Base-by-base conservation (phyloP, 2,113 vertebrate species). In the Budorcas taxicolor region DNA sequence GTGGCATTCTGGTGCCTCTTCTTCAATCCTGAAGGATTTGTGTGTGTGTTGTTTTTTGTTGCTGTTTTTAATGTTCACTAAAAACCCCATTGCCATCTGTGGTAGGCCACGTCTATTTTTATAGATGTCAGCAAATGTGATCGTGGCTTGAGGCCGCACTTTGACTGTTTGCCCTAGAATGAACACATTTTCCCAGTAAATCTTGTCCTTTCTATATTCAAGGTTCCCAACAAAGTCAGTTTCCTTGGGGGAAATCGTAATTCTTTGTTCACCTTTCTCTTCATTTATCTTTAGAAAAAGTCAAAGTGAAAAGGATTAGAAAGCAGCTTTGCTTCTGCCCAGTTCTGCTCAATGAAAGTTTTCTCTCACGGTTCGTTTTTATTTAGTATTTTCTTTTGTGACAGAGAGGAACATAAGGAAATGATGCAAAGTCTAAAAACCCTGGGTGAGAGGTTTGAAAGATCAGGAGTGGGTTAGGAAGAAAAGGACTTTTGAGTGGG, bases 131-230 rank as follows among this genome's bases (percentile, higher is more conserved):
- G 50, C 62, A 80, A 88, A 62, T 36, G 45, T 10, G 25, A 67
- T 36, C 9, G 9, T 50, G 40, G 33, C 11, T 43, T 45, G 31
- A 97, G 62, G 64, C 43, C 1, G 4, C 60, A 36, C 43, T 90
- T 91, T 60, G 64, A 92, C 81, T 88, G 40, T 96, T 94, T 91
- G 64, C 60, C 62, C 81, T 85, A 19, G 55, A 87, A 97, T 94
- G 81, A 95, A 81, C 58, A 94, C 33, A 89, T 86, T 87, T 96
- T 91, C 90, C 90, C 58, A 78, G 47, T 64, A 92, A 94, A 91
- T 93, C 85, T 80, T 87, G 13, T 57, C 33, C 60, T 97, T 95
- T 93, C 89, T 96, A 53, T 90, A 97, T 97, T 96, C 85, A 94
- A 95, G 45, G 13, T 40, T 96, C 53, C 95, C 85, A 84, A 45